These are phyloP conservation scores for Pristionchus maxplancki DNA, from an alignment of 2,888 invertebrate species.

Conservation along the genomic window DNA sequence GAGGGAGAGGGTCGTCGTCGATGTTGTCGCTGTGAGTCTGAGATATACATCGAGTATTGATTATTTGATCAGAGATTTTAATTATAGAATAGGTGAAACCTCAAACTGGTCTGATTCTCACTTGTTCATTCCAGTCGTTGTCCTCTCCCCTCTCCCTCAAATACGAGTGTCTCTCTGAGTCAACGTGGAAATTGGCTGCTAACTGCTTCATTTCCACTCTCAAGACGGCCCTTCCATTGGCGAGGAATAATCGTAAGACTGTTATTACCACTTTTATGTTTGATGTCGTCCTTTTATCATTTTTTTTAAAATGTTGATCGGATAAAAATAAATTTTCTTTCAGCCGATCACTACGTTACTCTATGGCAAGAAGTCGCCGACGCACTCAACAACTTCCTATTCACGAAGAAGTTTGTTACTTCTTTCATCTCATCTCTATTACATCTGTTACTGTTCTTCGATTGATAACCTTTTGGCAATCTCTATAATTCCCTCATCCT, in stretches of 20 bases:
- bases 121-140: constrained; percentile 81
- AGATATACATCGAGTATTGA: too few species aligned
- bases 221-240: constrained; percentile 90
- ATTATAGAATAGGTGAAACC: not conserved
- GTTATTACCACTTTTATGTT: not conserved
- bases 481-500: not conserved
- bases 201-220: constrained; percentile 87
- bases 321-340: constrained; percentile 46
- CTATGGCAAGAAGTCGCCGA: constrained; percentile 90
- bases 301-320: too few species aligned
- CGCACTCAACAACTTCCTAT: constrained; percentile 92
- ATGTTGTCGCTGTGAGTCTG: constrained; percentile 82
- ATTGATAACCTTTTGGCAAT: not conserved
- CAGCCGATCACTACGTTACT: constrained; percentile 65
- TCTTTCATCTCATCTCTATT: not conserved
- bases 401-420: constrained; percentile 84
- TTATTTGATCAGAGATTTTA: too few species aligned
- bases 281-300: not conserved
- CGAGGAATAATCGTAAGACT: constrained; percentile 83
- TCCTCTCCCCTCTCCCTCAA: constrained; percentile 87
- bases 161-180: constrained; percentile 87
- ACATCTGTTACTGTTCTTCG: not conserved
- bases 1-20: constrained; percentile 85
- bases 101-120: not conserved
- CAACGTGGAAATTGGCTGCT: constrained; percentile 89